phyloP scores from a whole-genome alignment of 2,113 vertebrate genomes.

The Barbus barbus region DNA sequence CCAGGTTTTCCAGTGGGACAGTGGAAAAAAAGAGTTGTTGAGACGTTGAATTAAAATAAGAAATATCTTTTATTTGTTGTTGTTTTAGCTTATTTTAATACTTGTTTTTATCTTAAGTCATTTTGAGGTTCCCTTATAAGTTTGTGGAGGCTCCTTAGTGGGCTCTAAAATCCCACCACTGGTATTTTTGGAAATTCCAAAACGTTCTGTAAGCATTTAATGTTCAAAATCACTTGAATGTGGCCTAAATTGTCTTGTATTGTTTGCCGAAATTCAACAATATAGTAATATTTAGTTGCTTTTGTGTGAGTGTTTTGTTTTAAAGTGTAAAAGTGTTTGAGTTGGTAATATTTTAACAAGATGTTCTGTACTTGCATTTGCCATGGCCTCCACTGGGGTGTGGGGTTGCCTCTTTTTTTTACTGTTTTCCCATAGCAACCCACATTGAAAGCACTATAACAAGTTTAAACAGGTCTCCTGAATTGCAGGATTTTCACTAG shows the following conservation, averaged over 20 bases:
- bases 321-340: background rate
- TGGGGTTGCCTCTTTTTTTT: conserved; percentile 14
- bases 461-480: background rate
- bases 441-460: background rate
- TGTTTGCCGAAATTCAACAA: background rate
- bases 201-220: background rate
- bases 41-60: background rate
- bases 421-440: background rate
- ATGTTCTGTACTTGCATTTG: background rate
- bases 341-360: background rate
- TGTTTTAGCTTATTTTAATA: background rate
- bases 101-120: background rate
- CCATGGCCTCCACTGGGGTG: background rate
- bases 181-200: background rate
- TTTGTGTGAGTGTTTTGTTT: background rate
- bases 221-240: conserved; percentile 15
- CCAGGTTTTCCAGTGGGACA: too few species aligned
- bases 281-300: background rate
- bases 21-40: background rate
- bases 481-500: background rate
- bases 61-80: too few species aligned
- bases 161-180: background rate
- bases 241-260: background rate
- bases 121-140: background rate
- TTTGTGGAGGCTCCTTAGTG: background rate